Base-by-base conservation (phyloP, 92 coral and sea anemone genomes). In the Phymanthus crucifer region DNA sequence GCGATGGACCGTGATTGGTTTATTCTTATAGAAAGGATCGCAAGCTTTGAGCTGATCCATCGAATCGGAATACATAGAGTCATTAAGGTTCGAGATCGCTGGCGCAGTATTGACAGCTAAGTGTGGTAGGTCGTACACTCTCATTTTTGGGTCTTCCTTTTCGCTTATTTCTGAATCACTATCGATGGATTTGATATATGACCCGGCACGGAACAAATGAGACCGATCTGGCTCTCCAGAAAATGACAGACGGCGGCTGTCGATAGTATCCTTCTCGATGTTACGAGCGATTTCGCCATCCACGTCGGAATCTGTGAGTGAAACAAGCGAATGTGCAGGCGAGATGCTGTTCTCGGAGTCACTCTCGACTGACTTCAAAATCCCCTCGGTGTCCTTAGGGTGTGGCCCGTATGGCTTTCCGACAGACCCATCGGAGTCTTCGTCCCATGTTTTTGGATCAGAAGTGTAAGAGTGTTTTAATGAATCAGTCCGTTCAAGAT, bases 311-410 rank as follows among this genome's bases (percentile, higher is more conserved):
- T 93, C 97, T 68, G 97, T 90, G 21, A 93, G 87, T 24, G 97
- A 90, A 21, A 84, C 94, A 29, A 93, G 87, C 9, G 97, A 93
- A 67, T 89, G 90, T 18, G 97, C 91, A 19, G 97, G 97, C 18
- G 97, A 93, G n/a, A 93, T 78, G 74, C 89, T 93, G 48, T 93
- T 88, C 27, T 93, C 97, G 33, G 97, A 90, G 73, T 86, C 94
- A 32, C 90, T 87, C 27, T 85, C 90, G 72, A 84, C 37, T 81
- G 83, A 58, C 12, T 50, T 65, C 32, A 68, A 47, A 1, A 74
- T 37, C 40, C 83, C 73, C 6, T 64, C 85, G 19, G 78, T 67
- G 67, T 73, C 78, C 50, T 81, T 80, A 6, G 80, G 76, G 78
- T 93, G 97, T 16, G 86, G 76, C 21, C 89, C 92, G 75, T 93